Evolutionary conservation across 1,140 invertebrate species (phyloP).

Genomic region (Heliconius hermathena): DNA sequence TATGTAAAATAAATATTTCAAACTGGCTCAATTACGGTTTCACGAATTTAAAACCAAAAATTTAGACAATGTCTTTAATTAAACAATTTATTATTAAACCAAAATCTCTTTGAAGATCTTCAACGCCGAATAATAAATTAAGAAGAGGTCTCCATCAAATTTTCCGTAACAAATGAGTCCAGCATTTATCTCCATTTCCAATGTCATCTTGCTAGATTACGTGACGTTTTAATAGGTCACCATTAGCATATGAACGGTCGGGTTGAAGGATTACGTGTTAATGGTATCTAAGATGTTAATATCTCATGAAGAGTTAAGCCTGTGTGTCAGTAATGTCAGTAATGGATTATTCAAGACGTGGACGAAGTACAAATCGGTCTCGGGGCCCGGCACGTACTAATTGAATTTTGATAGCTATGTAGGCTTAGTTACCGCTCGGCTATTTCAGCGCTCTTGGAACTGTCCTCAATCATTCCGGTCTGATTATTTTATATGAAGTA

Average conservation of each 20-base stretch:
- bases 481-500: slow-evolving; percentile 39
- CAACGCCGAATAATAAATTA: slow-evolving; percentile 1
- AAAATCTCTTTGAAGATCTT: neutral
- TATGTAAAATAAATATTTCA: neutral
- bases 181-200: slow-evolving; percentile 61
- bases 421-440: slow-evolving; percentile 40
- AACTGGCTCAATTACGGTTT: too few species aligned
- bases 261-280: slow-evolving; percentile 69
- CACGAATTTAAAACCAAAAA: neutral
- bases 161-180: slow-evolving; percentile 48
- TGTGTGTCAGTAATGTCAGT: slow-evolving; percentile 60
- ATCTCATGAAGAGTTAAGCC: slow-evolving; percentile 65
- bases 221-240: slow-evolving; percentile 60
- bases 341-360: slow-evolving; percentile 66
- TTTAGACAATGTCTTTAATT: neutral
- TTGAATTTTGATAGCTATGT: slow-evolving; percentile 55
- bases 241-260: slow-evolving; percentile 65
- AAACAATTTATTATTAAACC: neutral
- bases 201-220: slow-evolving; percentile 58
- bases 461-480: slow-evolving; percentile 42
- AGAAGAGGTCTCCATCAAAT: slow-evolving; percentile 8
- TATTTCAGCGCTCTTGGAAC: slow-evolving; percentile 38
- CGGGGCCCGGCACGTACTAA: slow-evolving; percentile 46
- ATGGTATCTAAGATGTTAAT: slow-evolving; percentile 67
- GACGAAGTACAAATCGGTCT: slow-evolving; percentile 42